These are phyloP conservation scores for Pangasianodon hypophthalmus DNA, from an alignment of 2,113 vertebrate species.

Conservation along the genomic window DNA sequence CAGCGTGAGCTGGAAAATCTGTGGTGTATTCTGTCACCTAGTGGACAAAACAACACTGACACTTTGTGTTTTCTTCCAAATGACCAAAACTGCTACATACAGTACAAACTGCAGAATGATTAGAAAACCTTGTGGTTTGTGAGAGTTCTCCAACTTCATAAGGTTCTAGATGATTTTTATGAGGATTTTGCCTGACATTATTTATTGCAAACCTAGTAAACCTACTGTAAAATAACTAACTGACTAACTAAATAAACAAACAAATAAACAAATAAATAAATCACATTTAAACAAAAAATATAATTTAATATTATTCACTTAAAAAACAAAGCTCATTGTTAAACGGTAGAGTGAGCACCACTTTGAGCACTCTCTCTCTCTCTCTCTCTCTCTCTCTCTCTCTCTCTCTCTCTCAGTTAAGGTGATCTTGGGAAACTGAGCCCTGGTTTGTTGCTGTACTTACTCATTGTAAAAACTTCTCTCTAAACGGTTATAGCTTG, in stretches of 20 bases:
- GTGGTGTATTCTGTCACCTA: slow-evolving; percentile 39
- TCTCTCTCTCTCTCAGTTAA: not conserved
- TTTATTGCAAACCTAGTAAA: not conserved
- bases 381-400: not conserved
- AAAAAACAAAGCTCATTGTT: not conserved
- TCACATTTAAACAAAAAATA: too few species aligned
- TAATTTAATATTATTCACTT: not conserved
- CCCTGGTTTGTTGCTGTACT: too few species aligned
- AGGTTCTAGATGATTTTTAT: not conserved
- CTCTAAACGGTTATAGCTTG: too few species aligned
- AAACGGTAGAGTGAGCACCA: not conserved
- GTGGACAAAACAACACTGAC: slow-evolving; percentile 2
- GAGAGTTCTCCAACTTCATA: not conserved
- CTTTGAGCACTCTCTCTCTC: not conserved
- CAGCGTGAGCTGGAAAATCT: not conserved
- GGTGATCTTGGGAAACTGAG: not conserved
- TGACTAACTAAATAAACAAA: not conserved
- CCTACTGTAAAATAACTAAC: not conserved
- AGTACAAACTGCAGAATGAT: not conserved
- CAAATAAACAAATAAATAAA: not conserved
- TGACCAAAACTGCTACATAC: not conserved
- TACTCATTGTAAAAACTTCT: too few species aligned
- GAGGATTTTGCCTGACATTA: not conserved
- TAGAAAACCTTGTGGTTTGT: not conserved
- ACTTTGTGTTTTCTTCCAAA: not conserved